Conservation (phyloP, 2,888 invertebrate genomes). For the Calephelis perditalis region DNA sequence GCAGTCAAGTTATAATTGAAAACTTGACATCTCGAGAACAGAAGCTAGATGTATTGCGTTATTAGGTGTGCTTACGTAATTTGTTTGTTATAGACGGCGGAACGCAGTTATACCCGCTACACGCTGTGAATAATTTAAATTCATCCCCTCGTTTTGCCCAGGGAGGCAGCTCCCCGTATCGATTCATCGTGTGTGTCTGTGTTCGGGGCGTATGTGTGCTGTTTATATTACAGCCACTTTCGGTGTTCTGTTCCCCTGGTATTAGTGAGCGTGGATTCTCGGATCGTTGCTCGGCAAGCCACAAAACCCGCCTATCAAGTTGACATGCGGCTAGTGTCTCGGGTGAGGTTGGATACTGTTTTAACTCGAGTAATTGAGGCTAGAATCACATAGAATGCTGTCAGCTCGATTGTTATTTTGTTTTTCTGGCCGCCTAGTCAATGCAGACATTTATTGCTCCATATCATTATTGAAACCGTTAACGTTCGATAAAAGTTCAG, state of each 20-base stretch:
- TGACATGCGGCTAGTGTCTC: slow-evolving; percentile 43
- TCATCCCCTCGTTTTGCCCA: slow-evolving; percentile 58
- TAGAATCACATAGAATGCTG: not conserved
- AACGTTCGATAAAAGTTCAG: slow-evolving; percentile 15
- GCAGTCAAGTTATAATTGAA: slow-evolving; percentile 73
- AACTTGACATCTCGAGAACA: slow-evolving; percentile 54
- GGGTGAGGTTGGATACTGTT: slow-evolving; percentile 31
- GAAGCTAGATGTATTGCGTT: slow-evolving; percentile 68
- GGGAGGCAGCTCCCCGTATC: slow-evolving; percentile 58
- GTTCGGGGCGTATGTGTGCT: slow-evolving; percentile 45
- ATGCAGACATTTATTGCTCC: slow-evolving; percentile 10
- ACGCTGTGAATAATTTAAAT: slow-evolving; percentile 77
- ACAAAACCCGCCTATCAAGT: slow-evolving; percentile 59
- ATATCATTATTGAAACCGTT: slow-evolving; percentile 14
- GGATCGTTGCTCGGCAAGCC: slow-evolving; percentile 59
- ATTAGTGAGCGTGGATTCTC: slow-evolving; percentile 57
- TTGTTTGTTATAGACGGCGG: slow-evolving; percentile 77
- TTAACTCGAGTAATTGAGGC: slow-evolving; percentile 14
- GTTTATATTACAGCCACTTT: slow-evolving; percentile 48
- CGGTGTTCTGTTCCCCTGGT: slow-evolving; percentile 53
- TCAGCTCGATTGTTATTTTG: not conserved
- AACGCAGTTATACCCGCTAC: slow-evolving; percentile 73
- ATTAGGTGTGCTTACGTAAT: slow-evolving; percentile 75
- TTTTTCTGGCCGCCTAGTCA: slow-evolving; percentile 6
- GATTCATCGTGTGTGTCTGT: slow-evolving; percentile 46